Evolutionary conservation across 2,888 invertebrate species (phyloP).

Genomic region (Synergus laeviventris): DNA sequence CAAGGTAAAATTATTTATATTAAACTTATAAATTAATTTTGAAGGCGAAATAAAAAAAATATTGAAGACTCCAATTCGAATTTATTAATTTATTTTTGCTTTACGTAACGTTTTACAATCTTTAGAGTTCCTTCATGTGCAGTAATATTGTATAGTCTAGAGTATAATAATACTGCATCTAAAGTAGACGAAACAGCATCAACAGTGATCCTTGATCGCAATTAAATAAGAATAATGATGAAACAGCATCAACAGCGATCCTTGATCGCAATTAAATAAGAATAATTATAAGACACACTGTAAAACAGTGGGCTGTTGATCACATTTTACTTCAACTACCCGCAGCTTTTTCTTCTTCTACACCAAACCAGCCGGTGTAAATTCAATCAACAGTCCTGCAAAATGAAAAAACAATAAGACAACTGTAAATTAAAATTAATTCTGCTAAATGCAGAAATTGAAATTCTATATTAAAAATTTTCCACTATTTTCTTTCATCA

Average conservation of each 20-base stretch:
- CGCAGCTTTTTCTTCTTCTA: constrained; percentile 55
- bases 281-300: constrained; percentile 38
- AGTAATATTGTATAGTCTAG: constrained; percentile 46
- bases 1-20: no score
- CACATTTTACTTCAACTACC: constrained; percentile 56
- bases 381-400: constrained; percentile 68
- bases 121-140: constrained; percentile 46
- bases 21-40: background rate
- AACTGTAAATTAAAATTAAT: background rate
- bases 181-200: constrained; percentile 15
- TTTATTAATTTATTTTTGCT: constrained; percentile 30
- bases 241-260: constrained; percentile 4
- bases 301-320: constrained; percentile 41
- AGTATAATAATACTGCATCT: constrained; percentile 40
- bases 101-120: constrained; percentile 14
- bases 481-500: background rate
- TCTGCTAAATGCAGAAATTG: background rate
- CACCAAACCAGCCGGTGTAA: constrained; percentile 56
- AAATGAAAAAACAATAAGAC: constrained; percentile 46
- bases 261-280: constrained; percentile 21
- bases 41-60: background rate
- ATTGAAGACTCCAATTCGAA: background rate
- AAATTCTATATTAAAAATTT: background rate
- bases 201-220: background rate
- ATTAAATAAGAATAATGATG: constrained; percentile 39